Evolutionary conservation across 2,888 invertebrate genomes (phyloP).

Genomic region (Ophion ellenae): DNA sequence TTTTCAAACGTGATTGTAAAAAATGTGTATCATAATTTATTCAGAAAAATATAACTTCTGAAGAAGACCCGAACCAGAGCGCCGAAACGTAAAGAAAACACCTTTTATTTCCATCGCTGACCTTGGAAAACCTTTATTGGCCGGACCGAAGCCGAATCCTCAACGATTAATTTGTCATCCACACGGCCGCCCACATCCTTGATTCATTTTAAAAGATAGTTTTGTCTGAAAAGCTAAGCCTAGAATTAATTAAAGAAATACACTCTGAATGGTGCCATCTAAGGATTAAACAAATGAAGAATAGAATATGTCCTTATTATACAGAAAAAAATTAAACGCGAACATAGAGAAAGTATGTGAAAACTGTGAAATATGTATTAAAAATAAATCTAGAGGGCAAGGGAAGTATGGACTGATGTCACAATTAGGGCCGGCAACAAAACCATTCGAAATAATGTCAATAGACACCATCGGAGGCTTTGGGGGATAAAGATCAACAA

Average conservation of each 20-base stretch:
- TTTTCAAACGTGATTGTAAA: too few relatives aligned
- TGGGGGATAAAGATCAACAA: slow-evolving; percentile 36
- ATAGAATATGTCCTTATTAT: slow-evolving; percentile 35
- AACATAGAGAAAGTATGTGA: slow-evolving; percentile 51
- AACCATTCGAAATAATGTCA: slow-evolving; percentile 51
- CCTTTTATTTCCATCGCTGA: too few relatives aligned
- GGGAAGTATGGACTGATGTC: slow-evolving; percentile 49
- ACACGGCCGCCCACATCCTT: too few relatives aligned
- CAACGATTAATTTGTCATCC: too few relatives aligned
- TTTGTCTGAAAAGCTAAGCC: slow-evolving; percentile 34
- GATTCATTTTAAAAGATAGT: too few relatives aligned
- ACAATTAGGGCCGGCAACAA: slow-evolving; percentile 46
- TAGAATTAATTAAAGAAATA: slow-evolving; percentile 18
- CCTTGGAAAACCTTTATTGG: too few relatives aligned
- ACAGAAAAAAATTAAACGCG: slow-evolving; percentile 42
- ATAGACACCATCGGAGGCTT: slow-evolving; percentile 54
- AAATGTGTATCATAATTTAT: too few relatives aligned
- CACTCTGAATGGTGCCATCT: slow-evolving; percentile 34
- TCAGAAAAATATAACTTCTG: too few relatives aligned
- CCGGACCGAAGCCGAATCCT: too few relatives aligned
- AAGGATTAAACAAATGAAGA: slow-evolving; percentile 39
- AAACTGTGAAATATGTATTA: slow-evolving; percentile 50
- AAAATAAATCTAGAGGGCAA: slow-evolving; percentile 53
- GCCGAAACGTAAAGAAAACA: too few relatives aligned
- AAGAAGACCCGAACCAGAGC: too few relatives aligned